Evolutionary conservation across 2,888 invertebrate species (phyloP).

Genomic region (Chrysomela aeneicollis): DNA sequence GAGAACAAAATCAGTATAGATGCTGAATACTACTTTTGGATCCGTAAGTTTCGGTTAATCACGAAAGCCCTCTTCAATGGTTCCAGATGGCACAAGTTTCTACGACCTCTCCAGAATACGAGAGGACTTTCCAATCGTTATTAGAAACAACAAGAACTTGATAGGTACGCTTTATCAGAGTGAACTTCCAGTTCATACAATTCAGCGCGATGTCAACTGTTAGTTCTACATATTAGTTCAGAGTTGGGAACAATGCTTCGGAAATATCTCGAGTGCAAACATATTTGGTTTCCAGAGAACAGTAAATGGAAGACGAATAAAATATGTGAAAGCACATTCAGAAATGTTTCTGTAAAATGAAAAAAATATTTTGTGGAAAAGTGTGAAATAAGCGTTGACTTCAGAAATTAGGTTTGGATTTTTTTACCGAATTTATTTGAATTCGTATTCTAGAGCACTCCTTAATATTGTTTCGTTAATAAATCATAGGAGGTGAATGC

Average conservation of each 20-base stretch:
- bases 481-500: too few species aligned
- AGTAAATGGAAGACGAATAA: background rate
- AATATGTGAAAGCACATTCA: background rate
- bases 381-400: too few species aligned
- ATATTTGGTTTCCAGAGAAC: background rate
- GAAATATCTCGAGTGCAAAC: background rate
- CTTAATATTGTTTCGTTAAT: too few species aligned
- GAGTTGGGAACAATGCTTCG: background rate
- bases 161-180: constrained; percentile 19
- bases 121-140: background rate
- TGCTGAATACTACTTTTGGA: too few species aligned
- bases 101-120: background rate
- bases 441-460: too few species aligned
- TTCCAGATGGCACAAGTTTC: background rate
- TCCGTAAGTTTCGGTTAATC: too few species aligned
- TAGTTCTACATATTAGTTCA: constrained; percentile 1
- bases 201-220: constrained; percentile 17
- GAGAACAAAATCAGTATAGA: too few species aligned
- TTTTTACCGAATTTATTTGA: too few species aligned
- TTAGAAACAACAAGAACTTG: constrained; percentile 26
- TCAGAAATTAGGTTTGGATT: too few species aligned
- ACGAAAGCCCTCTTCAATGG: background rate
- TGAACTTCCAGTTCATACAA: constrained; percentile 20
- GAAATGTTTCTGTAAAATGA: too few species aligned
- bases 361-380: too few species aligned